A percentile compares a stretch with the other conserved stretches of the same genome.
phyloP scores from a whole-genome alignment of 2,888 invertebrate genomes.

The Lepidocyrtoides sp. region DNA sequence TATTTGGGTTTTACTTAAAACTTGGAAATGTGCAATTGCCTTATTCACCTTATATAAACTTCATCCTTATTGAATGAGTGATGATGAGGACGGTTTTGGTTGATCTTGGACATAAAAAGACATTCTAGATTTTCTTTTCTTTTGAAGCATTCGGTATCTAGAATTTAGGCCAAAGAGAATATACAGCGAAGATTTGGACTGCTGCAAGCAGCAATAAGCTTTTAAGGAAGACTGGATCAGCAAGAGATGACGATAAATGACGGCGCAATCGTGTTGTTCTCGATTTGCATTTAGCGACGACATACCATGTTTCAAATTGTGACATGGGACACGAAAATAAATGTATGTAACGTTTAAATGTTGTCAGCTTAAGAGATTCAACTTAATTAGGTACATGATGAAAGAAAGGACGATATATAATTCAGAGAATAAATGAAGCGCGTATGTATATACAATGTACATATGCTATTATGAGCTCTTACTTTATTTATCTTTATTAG shows the following conservation, averaged over 20 bases:
- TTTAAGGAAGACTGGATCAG: conserved; percentile 10
- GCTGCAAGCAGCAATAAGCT: too few relatives aligned
- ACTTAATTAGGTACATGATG: conserved; percentile 6
- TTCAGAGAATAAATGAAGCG: conserved; percentile 17
- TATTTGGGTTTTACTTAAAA: conserved; percentile 39
- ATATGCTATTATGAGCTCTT: not conserved
- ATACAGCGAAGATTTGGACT: not conserved
- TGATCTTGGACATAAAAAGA: conserved; percentile 11
- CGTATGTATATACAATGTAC: too few relatives aligned
- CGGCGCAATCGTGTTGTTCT: not conserved
- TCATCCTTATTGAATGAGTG: not conserved
- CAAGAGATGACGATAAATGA: not conserved
- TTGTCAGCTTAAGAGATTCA: not conserved
- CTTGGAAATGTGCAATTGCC: not conserved
- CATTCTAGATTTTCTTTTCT: not conserved
- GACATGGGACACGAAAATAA: not conserved
- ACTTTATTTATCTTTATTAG: not conserved
- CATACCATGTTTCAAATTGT: not conserved
- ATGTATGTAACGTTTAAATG: not conserved
- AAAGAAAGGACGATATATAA: not conserved
- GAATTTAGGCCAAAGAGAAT: conserved; percentile 5
- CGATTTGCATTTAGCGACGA: not conserved
- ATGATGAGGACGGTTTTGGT: not conserved
- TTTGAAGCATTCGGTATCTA: not conserved
- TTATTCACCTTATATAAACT: not conserved